A percentile compares a stretch with the other conserved stretches of the same genome.
phyloP scores from a whole-genome alignment of 2,888 invertebrate genomes.

The Pseudococcus viburni region DNA sequence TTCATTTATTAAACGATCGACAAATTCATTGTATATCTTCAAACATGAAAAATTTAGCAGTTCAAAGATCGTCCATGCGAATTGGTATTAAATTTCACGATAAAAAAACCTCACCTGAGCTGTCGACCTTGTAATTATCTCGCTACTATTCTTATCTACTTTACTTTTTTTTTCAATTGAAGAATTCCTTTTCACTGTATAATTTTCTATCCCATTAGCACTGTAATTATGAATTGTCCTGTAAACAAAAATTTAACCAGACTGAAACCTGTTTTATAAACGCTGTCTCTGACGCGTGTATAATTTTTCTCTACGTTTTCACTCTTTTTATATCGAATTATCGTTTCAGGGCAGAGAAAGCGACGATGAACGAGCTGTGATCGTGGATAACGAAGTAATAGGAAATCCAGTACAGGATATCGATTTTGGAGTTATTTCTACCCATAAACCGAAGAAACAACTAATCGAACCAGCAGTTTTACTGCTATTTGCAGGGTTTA shows the following conservation, averaged over 20 bases:
- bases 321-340: not conserved
- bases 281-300: not conserved
- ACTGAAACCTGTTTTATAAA: not conserved
- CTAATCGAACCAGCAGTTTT: conserved; percentile 26
- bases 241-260: not conserved
- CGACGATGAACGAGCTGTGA: not conserved
- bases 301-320: not conserved
- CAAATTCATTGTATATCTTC: not conserved
- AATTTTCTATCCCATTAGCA: not conserved
- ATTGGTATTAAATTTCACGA: not conserved
- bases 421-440: conserved; percentile 18
- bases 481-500: not conserved
- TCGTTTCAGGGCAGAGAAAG: conserved; percentile 13
- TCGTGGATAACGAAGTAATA: not conserved
- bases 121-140: conserved; percentile 41
- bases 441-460: not conserved
- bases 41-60: not conserved
- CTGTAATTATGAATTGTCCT: not conserved
- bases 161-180: not conserved
- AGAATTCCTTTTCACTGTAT: not conserved
- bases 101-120: not conserved
- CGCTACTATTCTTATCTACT: not conserved
- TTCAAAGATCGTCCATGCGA: conserved; percentile 21
- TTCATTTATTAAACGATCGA: not conserved
- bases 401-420: not conserved